Conservation (phyloP, 2,797 vertebrate species). For the Enteromius viviparus region DNA sequence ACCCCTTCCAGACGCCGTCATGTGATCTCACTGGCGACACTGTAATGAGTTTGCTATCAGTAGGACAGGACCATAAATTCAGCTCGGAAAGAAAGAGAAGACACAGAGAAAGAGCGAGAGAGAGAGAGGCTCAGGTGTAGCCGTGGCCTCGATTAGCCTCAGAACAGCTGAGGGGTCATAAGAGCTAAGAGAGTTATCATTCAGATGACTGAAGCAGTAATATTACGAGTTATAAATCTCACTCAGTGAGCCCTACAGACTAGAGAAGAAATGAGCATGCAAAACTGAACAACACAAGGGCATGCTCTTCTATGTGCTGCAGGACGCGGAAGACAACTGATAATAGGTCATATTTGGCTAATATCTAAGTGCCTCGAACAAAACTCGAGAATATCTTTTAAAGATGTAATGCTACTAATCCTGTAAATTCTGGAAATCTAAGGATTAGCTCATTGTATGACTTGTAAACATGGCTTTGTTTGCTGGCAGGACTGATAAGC, state of each 20-base stretch:
- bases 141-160: slow-evolving; percentile 19
- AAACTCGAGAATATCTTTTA: not conserved
- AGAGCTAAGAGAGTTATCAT: slow-evolving; percentile 18
- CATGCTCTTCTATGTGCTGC: not conserved
- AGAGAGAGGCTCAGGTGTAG: slow-evolving; percentile 24
- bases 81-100: not conserved
- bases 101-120: not conserved
- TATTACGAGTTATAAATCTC: slow-evolving; percentile 27
- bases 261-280: not conserved
- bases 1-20: slow-evolving; percentile 64
- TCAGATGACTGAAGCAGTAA: slow-evolving; percentile 28
- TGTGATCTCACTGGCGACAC: slow-evolving; percentile 62
- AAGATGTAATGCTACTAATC: not conserved
- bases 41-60: slow-evolving; percentile 66
- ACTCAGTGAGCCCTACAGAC: not conserved
- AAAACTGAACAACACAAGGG: not conserved
- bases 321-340: not conserved
- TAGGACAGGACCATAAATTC: slow-evolving; percentile 51
- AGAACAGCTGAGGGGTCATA: slow-evolving; percentile 24
- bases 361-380: not conserved
- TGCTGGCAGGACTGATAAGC: not conserved
- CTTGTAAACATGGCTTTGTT: not conserved
- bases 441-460: not conserved
- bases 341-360: not conserved
- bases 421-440: not conserved